Percentiles rank a stretch among this genome's conserved stretches.
These are phyloP conservation scores for Aphaenogaster floridana DNA, from an alignment of 1,140 invertebrate species.

Conservation along the genomic window DNA sequence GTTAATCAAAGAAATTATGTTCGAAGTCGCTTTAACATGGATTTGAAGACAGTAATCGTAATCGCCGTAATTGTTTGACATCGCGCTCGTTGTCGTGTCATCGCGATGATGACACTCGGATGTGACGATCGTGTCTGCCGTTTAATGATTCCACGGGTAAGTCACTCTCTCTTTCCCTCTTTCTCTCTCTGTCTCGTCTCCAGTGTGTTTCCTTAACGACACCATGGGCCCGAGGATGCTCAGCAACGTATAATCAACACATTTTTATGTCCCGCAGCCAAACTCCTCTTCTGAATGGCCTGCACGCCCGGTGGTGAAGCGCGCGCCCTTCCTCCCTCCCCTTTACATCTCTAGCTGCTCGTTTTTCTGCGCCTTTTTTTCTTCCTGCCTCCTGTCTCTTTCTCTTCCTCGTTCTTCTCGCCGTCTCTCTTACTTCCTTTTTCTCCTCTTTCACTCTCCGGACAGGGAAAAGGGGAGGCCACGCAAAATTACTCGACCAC, in stretches of 20 bases:
- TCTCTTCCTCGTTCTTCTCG: constrained; percentile 53
- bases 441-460: constrained; percentile 35
- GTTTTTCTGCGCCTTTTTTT: constrained; percentile 45
- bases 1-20: not conserved
- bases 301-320: constrained; percentile 73
- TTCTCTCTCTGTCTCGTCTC: constrained; percentile 25
- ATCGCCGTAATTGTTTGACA: constrained; percentile 50
- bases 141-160: constrained; percentile 70
- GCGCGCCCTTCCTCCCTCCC: constrained; percentile 65
- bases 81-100: constrained; percentile 57
- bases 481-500: constrained; percentile 86
- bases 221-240: constrained; percentile 78
- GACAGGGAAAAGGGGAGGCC: constrained; percentile 60
- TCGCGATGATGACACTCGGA: constrained; percentile 63
- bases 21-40: not conserved
- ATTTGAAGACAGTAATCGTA: constrained; percentile 38
- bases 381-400: constrained; percentile 24
- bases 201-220: constrained; percentile 84
- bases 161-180: constrained; percentile 38
- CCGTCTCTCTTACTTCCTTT: constrained; percentile 10
- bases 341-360: constrained; percentile 7
- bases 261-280: constrained; percentile 86
- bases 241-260: constrained; percentile 87
- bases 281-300: constrained; percentile 85
- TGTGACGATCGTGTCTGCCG: constrained; percentile 70